A percentile compares a stretch with the other conserved stretches of the same genome.
Evolutionary conservation across 92 coral and sea anemone genomes (phyloP).

Genomic region (Metridium senile): DNA sequence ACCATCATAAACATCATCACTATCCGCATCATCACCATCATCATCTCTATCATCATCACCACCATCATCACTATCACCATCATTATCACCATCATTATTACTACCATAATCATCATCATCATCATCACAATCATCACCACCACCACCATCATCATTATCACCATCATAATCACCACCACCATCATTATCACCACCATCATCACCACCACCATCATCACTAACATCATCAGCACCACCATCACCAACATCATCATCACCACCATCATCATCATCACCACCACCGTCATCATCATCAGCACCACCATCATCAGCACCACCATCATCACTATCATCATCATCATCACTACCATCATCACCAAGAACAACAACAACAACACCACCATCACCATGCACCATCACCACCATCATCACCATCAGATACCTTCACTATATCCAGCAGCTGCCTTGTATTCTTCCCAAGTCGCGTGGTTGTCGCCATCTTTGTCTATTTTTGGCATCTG

Average conservation of each 20-base stretch:
- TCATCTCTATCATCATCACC: background rate
- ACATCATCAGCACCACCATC: background rate
- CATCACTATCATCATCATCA: background rate
- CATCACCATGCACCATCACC: background rate
- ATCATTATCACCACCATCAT: background rate
- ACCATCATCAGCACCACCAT: background rate
- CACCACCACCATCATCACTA: background rate
- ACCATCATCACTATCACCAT: background rate
- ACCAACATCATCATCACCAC: background rate
- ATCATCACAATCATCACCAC: background rate
- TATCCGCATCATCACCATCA: background rate
- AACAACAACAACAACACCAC: no score
- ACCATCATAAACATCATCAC: background rate
- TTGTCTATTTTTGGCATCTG: constrained; percentile 51
- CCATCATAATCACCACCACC: background rate
- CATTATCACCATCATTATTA: background rate
- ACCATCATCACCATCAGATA: background rate
- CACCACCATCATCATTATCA: background rate
- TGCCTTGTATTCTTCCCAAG: constrained; percentile 33
- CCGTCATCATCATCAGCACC: background rate
- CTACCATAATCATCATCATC: background rate
- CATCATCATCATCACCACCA: background rate
- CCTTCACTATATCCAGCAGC: constrained; percentile 44
- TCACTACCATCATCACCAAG: background rate
- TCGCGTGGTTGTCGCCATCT: constrained; percentile 37